Evolutionary conservation across 2,888 invertebrate genomes (phyloP), one percentile per base, ranked within the genome.

Genomic region (Coelopa pilipes): DNA sequence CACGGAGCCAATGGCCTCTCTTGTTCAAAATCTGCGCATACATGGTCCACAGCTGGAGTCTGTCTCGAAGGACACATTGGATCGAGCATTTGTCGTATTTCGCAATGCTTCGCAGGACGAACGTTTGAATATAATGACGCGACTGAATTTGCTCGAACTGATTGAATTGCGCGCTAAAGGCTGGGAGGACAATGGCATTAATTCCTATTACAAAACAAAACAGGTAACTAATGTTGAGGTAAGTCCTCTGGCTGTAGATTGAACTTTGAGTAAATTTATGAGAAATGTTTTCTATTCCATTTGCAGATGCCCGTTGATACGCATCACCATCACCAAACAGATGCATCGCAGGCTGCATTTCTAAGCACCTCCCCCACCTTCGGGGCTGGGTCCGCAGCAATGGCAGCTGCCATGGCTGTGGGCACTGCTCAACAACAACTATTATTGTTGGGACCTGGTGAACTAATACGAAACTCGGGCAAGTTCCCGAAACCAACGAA

Each of bases 81-180:
- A 96, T 88, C 91, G 92, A 81, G 92, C 92, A 82, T 96, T 96
- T 89, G 93, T 94, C 82, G 92, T 94, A 83, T 94, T 96, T 88
- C 92, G 96, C 82, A 95, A 96, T 89, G 95, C 94, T 82, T 95
- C 95, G 82, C 94, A 95, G 87, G 95, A 96, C 88, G 94, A 94
- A 87, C 92, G 93, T 87, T 89, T 97, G 83, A 96, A 96, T 86
- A 92, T 94, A 86, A 92, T 94, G 88, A 94, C 95, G 82, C 92
- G 96, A 88, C 91, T 96, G 85, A 93, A 95, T 88, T 90, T 97
- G 83, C 92, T 98, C 86, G 96, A 97, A 89, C 90, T 97, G 78
- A 96, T 98, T 82, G 97, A 98, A 89, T 89, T 97, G 85, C 91
- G 97, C 86, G 97, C 97, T 77, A 94, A 94, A 88, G 92, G 94